A percentile compares a stretch with the other conserved stretches of the same genome.
These are phyloP conservation scores for Meiosimyza decipiens DNA, from an alignment of 2,888 invertebrate species.

Conservation along the genomic window DNA sequence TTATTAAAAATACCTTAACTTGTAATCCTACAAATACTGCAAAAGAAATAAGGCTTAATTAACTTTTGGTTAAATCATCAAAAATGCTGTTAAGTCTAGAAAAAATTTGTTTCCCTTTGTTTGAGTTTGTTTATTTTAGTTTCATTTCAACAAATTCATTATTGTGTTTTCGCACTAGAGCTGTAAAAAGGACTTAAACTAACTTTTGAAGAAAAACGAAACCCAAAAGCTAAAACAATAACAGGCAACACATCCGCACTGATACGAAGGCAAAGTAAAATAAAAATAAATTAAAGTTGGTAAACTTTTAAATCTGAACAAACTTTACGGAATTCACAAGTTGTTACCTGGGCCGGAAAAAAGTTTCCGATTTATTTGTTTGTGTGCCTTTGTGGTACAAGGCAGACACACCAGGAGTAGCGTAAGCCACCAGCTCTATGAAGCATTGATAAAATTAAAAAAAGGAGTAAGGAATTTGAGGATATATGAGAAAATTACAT, in stretches of 20 bases:
- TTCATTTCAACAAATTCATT: too few species aligned
- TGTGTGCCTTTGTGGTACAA: background rate
- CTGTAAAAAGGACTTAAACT: background rate
- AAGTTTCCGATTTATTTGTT: conserved; percentile 2
- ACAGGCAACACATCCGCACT: background rate
- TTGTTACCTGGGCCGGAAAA: conserved; percentile 27
- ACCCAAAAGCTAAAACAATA: conserved; percentile 17
- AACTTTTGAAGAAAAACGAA: conserved; percentile 6
- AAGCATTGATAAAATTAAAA: too few species aligned
- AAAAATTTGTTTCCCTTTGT: too few species aligned
- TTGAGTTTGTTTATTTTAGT: too few species aligned
- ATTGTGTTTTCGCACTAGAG: too few species aligned
- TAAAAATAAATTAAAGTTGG: background rate
- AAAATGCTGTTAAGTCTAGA: too few species aligned
- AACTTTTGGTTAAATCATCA: too few species aligned
- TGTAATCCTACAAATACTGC: too few species aligned
- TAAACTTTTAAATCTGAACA: conserved; percentile 17
- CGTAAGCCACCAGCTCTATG: too few species aligned
- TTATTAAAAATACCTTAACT: too few species aligned
- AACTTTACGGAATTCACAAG: conserved; percentile 30
- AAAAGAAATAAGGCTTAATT: too few species aligned
- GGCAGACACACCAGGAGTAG: too few species aligned
- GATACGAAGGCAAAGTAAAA: background rate
- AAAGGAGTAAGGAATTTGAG: conserved; percentile 11
- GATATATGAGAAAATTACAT: conserved; percentile 13